Evolutionary conservation across 1,140 invertebrate species (phyloP), one percentile per base, ranked within the genome.

Genomic region (Bombus affinis): DNA sequence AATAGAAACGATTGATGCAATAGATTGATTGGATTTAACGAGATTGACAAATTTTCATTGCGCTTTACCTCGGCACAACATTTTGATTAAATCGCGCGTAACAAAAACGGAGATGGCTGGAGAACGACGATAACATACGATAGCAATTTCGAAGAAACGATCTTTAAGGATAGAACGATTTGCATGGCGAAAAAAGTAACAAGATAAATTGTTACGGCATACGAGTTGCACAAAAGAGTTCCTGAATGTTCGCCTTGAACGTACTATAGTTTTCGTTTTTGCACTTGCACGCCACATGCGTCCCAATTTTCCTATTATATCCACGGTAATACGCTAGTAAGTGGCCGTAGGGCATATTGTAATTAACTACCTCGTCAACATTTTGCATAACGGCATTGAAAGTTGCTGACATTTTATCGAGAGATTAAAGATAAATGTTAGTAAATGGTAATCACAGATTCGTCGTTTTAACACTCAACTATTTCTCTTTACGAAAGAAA

Each of bases 261-360:
- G 28, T 13, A 6, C 32, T 25, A 10, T 2, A 22, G 32, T 25
- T 71, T 59, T 79, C 79, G 62, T 84, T 79, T 78, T 72, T 15
- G 13, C 75, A 84, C 53, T 71, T 79, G 83, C n/a, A 57, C 37
- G 37, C 83, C 83, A 84, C 15, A 79, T 84, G 83, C 25, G 83
- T 59, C 72, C 83, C 66, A 84, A 84, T 84, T 78, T 59, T 39
- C 12, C 28, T 35, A 79, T 84, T 72, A 44, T 47, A n/a, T 37
- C n/a, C 32, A 10, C 32, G 47, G 35, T 47, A 57, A 35, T 77
- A 42, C 25, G 37, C 22, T 32, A 22, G n/a, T 15, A 13, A 32
- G n/a, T 62, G 35, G 4, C 42, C 18, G 15, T 0, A n/a, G 13
- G 13, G 44, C 47, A 6, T 9, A 32, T 57, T 18, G 3, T 44